Evolutionary conservation across 1,140 invertebrate species (phyloP).

Genomic region (Parasteatoda tepidariorum): DNA sequence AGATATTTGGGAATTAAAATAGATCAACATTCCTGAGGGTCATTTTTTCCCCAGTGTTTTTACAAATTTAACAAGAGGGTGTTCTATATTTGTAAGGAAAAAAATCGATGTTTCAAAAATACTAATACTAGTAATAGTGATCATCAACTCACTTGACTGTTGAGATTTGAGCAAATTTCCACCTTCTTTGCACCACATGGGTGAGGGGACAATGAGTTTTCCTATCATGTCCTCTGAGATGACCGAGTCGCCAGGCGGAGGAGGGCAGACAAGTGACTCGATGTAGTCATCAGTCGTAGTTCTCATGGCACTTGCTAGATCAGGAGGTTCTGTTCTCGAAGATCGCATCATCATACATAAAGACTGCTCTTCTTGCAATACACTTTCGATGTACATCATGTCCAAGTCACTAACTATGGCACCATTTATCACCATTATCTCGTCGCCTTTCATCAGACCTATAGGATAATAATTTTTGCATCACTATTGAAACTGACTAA

Average conservation of each 20-base stretch:
- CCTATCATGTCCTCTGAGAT: slow-evolving; percentile 97
- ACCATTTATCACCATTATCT: slow-evolving; percentile 98
- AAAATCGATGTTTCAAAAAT: too few relatives aligned
- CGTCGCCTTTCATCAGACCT: slow-evolving; percentile 95
- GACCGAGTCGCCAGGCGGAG: slow-evolving; percentile 88
- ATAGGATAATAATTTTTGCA: not conserved
- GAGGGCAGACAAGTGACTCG: slow-evolving; percentile 93
- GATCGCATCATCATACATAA: slow-evolving; percentile 98
- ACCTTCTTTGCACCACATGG: slow-evolving; percentile 84
- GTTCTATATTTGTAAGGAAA: too few relatives aligned
- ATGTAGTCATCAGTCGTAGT: slow-evolving; percentile 91
- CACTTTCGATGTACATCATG: slow-evolving; percentile 98
- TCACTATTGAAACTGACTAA: not conserved
- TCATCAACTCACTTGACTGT: slow-evolving; percentile 56
- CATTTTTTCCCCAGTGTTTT: too few relatives aligned
- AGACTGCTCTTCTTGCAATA: slow-evolving; percentile 92
- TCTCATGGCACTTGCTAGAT: slow-evolving; percentile 81
- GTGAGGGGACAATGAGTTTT: slow-evolving; percentile 93
- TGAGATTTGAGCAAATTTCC: slow-evolving; percentile 47
- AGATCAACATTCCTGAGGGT: too few relatives aligned
- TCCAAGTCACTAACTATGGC: slow-evolving; percentile 97
- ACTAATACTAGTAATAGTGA: too few relatives aligned
- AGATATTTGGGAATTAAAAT: too few relatives aligned
- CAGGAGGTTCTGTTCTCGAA: slow-evolving; percentile 92
- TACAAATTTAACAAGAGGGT: too few relatives aligned